Percentiles rank a stretch among this genome's conserved stretches.
Evolutionary conservation across 1,140 invertebrate species (phyloP).

Genomic region (Trinorchestia longiramus): DNA sequence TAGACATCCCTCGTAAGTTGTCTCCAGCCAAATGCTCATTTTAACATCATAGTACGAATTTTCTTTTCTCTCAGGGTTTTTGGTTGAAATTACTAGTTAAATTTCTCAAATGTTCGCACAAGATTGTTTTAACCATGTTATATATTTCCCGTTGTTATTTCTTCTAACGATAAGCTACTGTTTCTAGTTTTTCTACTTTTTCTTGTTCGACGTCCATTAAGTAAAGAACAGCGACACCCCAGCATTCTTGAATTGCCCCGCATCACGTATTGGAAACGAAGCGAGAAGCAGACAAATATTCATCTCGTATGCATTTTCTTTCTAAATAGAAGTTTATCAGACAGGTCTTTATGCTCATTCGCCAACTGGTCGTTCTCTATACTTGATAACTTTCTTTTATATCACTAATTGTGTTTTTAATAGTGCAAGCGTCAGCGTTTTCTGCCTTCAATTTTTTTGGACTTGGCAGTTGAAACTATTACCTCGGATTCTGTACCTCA

Average conservation of each 20-base stretch:
- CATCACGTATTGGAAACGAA: background rate
- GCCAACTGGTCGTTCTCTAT: background rate
- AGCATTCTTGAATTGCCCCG: background rate
- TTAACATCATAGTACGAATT: background rate
- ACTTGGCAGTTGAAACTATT: no score
- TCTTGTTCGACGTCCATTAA: background rate
- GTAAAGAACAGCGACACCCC: background rate
- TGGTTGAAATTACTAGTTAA: no score
- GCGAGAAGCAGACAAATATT: background rate
- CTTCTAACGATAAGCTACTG: background rate
- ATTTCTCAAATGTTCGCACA: no score
- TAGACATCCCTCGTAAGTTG: slow-evolving; percentile 73
- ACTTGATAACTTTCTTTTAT: background rate
- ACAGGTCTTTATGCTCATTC: background rate
- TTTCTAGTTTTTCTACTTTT: background rate
- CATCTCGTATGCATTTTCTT: background rate
- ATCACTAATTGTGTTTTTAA: background rate
- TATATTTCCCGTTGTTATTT: background rate
- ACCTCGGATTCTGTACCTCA: no score
- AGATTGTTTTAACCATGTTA: background rate
- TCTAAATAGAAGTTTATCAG: background rate
- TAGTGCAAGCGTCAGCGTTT: background rate
- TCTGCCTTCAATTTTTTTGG: no score
- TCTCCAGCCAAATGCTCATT: background rate
- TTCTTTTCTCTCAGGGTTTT: no score